A percentile compares a stretch with the other conserved stretches of the same genome.
These are phyloP conservation scores for Pachypanchax playfairii DNA, from an alignment of 2,113 vertebrate genomes.

Conservation along the genomic window DNA sequence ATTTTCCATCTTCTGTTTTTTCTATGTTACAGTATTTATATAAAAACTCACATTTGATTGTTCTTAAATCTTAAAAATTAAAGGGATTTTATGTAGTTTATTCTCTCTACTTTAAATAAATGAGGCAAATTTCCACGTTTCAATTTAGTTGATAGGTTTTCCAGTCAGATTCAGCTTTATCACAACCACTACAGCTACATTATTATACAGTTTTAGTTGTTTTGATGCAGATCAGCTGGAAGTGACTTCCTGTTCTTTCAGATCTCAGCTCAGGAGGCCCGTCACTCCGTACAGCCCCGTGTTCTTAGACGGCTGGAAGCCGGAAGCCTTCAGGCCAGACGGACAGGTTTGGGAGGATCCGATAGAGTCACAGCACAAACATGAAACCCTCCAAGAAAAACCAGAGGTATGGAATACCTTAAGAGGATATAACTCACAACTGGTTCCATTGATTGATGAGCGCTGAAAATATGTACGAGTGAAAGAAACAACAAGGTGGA, in stretches of 20 bases:
- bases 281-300: slow-evolving; percentile 78
- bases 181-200: background rate
- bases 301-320: slow-evolving; percentile 85
- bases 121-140: no score
- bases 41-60: no score
- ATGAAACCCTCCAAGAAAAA: slow-evolving; percentile 77
- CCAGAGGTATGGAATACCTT: slow-evolving; percentile 67
- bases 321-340: slow-evolving; percentile 67
- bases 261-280: slow-evolving; percentile 79
- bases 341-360: slow-evolving; percentile 87
- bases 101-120: no score
- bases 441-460: background rate
- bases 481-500: background rate
- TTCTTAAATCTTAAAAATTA: no score
- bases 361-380: slow-evolving; percentile 84
- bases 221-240: background rate
- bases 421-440: background rate
- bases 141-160: no score
- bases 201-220: background rate
- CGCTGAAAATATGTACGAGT: background rate
- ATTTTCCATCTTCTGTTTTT: background rate
- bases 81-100: no score
- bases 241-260: slow-evolving; percentile 44
- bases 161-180: no score
- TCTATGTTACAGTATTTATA: no score